These are phyloP conservation scores for Lapara coniferarum DNA, from an alignment of 2,888 invertebrate genomes.

Conservation along the genomic window DNA sequence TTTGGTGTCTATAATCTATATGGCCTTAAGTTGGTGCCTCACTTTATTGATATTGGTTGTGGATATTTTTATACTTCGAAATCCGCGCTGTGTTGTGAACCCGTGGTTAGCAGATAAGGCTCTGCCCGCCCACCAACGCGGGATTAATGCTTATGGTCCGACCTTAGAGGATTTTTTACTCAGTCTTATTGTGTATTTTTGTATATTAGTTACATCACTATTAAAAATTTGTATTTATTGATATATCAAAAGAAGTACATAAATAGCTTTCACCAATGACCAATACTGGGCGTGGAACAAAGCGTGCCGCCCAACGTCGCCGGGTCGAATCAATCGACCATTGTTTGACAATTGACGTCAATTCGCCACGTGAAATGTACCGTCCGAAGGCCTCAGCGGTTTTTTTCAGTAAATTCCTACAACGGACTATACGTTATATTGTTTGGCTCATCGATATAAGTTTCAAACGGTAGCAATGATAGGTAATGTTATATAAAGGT, in stretches of 20 bases:
- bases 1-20: slow-evolving; percentile 19
- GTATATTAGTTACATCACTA: neutral
- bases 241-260: slow-evolving; percentile 34
- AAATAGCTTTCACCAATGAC: slow-evolving; percentile 58
- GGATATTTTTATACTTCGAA: too few relatives aligned
- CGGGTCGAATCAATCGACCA: slow-evolving; percentile 59
- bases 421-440: slow-evolving; percentile 33
- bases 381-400: slow-evolving; percentile 41
- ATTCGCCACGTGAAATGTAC: slow-evolving; percentile 46
- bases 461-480: too few relatives aligned
- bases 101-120: too few relatives aligned
- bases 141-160: too few relatives aligned
- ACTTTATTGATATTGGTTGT: too few relatives aligned
- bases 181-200: too few relatives aligned
- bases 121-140: too few relatives aligned
- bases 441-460: neutral
- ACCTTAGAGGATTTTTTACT: too few relatives aligned
- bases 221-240: neutral
- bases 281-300: slow-evolving; percentile 37
- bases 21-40: too few relatives aligned
- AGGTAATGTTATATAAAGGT: too few relatives aligned
- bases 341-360: slow-evolving; percentile 68
- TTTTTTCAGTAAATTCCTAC: slow-evolving; percentile 35
- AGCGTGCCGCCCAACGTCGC: slow-evolving; percentile 27
- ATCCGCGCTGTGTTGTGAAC: too few relatives aligned